Evolutionary conservation across 2,888 invertebrate species (phyloP).

Genomic region (Drosophila quinaria): DNA sequence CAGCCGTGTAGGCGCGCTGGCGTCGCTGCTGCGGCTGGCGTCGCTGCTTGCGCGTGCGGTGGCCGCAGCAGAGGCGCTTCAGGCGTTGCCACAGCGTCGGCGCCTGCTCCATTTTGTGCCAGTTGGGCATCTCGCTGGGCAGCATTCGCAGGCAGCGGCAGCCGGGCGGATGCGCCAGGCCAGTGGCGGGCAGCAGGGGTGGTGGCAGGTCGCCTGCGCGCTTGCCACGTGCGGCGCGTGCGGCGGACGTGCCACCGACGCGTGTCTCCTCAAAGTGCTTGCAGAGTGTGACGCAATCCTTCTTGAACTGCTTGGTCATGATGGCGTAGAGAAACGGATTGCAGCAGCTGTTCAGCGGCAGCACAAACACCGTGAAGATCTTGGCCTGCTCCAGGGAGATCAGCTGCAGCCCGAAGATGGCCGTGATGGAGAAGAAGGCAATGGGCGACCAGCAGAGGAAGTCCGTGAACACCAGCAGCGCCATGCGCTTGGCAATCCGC

Average conservation of each 20-base stretch:
- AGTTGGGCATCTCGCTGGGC: constrained; percentile 84
- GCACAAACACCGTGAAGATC: constrained; percentile 97
- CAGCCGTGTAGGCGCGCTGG: constrained; percentile 84
- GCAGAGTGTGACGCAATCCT: constrained; percentile 97
- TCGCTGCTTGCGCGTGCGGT: constrained; percentile 62
- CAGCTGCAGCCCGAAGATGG: constrained; percentile 95
- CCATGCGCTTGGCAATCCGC: constrained; percentile 98
- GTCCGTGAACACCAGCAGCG: constrained; percentile 97
- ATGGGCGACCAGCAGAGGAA: constrained; percentile 99
- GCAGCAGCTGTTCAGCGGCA: constrained; percentile 98
- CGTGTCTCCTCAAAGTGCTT: constrained; percentile 98
- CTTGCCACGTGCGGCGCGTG: constrained; percentile 53
- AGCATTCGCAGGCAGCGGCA: constrained; percentile 87
- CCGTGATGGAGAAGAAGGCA: constrained; percentile 97
- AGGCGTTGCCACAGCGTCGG: constrained; percentile 83
- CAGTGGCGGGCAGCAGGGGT: constrained; percentile 85
- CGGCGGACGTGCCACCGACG: constrained; percentile 86
- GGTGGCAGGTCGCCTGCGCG: constrained; percentile 89
- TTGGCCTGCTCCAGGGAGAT: constrained; percentile 98
- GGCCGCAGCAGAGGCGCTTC: constrained; percentile 74
- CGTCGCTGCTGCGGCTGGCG: constrained; percentile 72
- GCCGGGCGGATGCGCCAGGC: constrained; percentile 84
- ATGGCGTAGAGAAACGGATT: constrained; percentile 99
- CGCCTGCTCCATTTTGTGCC: constrained; percentile 81
- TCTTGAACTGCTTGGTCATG: constrained; percentile 98